Base-by-base conservation (phyloP, 2,797 vertebrate species). In the Dendrocincla tyrannina region DNA sequence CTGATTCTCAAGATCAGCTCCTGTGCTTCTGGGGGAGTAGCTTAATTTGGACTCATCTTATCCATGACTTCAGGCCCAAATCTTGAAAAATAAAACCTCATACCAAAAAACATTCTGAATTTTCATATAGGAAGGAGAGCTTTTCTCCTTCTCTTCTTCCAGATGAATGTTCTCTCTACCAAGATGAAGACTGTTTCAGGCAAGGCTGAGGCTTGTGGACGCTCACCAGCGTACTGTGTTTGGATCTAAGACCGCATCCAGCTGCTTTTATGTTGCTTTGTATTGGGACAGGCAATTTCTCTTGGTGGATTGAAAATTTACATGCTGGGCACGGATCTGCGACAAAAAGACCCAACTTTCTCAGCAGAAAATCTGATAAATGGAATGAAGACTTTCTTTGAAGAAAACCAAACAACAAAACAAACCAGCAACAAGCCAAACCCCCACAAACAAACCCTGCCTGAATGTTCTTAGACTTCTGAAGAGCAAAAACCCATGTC, bases 401-500 rank as follows among this genome's bases (percentile, higher is more conserved):
- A 44, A 53, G 24, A 18, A 9, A 7, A 17, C 7, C 28, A 6
- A 39, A 68, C 47, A 35, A 35, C 18, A 53, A 53, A 30, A 11
- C 11, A 53, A 53, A 32, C 30, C 11, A 37, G 3, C 8, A 39
- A 19, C 11, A 60, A 60, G 24, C 33, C 37, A 37, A 59, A 37
- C 17, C 10, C 28, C 10, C 28, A 18, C 44, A 30, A 37, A 30
- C 14, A 33, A 27, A 58, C 8, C 0, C 20, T 5, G 5, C 22
- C 52, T n/a, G 12, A 79, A 78, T 20, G 11, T 28, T 70, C 22
- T 27, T 73, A 10, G 20, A 32, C 25, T 33, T 59, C 15, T 64
- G 47, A 67, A 47, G 11, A 81, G 19, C 15, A 81, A 78, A 84
- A 70, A 5, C 6, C 1, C 0, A 0, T 30, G 24, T 52, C 7